Conservation (phyloP, 2,888 invertebrate species). For the Hanleya hanleyi region DNA sequence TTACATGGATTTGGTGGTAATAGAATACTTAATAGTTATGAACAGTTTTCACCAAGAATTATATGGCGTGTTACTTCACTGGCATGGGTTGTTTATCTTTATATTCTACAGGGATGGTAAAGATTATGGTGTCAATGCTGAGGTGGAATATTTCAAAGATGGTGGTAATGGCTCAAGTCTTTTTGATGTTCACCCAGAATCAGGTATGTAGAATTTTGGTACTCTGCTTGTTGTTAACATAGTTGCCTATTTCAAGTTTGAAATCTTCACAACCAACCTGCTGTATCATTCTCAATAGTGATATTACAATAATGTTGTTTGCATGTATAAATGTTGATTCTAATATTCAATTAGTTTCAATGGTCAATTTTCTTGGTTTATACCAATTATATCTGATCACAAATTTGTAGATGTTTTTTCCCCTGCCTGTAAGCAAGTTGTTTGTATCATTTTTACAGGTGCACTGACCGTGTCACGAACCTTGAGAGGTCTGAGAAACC, state of each 20-base stretch:
- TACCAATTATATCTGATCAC: background rate
- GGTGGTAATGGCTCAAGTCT: constrained; percentile 84
- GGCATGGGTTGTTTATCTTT: no score
- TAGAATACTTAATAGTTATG: no score
- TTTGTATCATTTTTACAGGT: constrained; percentile 76
- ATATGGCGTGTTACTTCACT: no score
- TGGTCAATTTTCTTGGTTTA: background rate
- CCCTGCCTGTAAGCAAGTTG: no score
- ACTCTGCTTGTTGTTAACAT: no score
- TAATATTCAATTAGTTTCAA: background rate
- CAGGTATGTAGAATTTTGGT: constrained; percentile 77
- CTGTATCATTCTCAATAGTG: no score
- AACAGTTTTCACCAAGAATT: no score
- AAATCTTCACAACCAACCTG: no score
- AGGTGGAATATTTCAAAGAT: constrained; percentile 84
- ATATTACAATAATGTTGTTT: background rate
- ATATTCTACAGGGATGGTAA: constrained; percentile 62
- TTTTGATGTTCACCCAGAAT: constrained; percentile 83
- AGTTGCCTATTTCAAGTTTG: no score
- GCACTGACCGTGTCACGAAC: constrained; percentile 81
- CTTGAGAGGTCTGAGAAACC: constrained; percentile 75
- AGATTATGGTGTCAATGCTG: constrained; percentile 92
- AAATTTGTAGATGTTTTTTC: no score
- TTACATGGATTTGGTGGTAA: no score
- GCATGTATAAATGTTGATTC: background rate